Base-by-base conservation (phyloP, 2,113 vertebrate genomes). In the Bujurquina vittata region DNA sequence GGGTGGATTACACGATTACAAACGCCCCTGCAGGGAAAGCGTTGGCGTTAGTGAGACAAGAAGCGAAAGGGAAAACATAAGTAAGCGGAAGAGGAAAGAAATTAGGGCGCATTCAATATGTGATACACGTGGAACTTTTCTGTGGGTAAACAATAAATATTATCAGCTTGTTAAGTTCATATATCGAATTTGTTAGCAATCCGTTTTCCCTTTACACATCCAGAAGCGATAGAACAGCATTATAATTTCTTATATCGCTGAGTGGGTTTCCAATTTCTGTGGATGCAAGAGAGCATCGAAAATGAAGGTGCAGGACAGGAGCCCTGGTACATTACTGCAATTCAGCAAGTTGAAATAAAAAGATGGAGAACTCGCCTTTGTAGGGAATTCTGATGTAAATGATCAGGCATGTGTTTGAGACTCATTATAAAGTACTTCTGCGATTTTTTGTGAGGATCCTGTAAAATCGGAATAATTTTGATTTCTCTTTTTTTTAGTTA, bases 1-100 rank as follows among this genome's bases (percentile, higher is more conserved):
- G 84, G 86, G 33, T 83, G 83, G 87, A 91, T 94, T 88, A 91
- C 81, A 82, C 78, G 88, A 94, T 93, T 88, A 93, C 81, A 37
- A 86, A 88, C 62, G 83, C 83, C 54, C 89, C 88, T 88, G 61
- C 84, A 80, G 91, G 86, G 77, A 82, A 72, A 58, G 75, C 43
- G 22, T 80, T 31, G 9, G 79, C 49, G 82, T 87, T 65, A 31
- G 82, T 10, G 11, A 84, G 65, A 17, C 67, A 82, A 72, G 35
- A 82, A 86, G 77, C 6, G 56, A 43, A 43, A 67, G 11, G 65
- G 80, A 74, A 73, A 81, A 83, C 29, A 40, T 40, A 69, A 79
- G 56, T 12, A 73, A 77, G 74, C 18, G 23, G 20, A 52, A 22
- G 58, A 76, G 31, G 37, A 65, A 10, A 46, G 55, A 75, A 10